Evolutionary conservation across 2,113 vertebrate species (phyloP).

Genomic region (Corydoras sp.): DNA sequence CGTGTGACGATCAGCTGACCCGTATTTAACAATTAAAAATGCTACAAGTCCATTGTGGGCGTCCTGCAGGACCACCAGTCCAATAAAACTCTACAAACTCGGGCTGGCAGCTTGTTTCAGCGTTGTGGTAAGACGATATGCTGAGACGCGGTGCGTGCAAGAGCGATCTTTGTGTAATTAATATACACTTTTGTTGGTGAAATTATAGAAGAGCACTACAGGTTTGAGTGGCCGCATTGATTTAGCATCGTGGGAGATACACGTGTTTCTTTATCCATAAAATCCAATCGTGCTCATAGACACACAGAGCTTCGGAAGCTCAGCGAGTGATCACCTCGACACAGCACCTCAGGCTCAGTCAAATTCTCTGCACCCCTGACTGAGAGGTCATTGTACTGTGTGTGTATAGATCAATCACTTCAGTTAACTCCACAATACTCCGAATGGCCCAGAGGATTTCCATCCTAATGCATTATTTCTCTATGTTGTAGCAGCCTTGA

Average conservation of each 20-base stretch:
- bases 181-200: conserved; percentile 21
- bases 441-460: conserved; percentile 11
- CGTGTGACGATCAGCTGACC: no score
- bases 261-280: conserved; percentile 34
- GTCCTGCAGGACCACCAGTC: no score
- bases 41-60: no score
- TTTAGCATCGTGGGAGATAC: conserved; percentile 22
- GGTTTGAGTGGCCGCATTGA: conserved; percentile 33
- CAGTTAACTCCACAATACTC: conserved; percentile 24
- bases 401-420: conserved; percentile 31
- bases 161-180: conserved; percentile 24
- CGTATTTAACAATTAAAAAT: no score
- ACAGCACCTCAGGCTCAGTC: conserved; percentile 12
- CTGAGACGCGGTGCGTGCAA: not conserved
- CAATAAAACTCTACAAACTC: no score
- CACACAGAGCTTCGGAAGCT: not conserved
- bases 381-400: conserved; percentile 20
- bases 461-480: conserved; percentile 24
- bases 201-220: conserved; percentile 4
- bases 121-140: not conserved
- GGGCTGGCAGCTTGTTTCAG: no score
- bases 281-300: conserved; percentile 18
- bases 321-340: conserved; percentile 9
- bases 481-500: conserved; percentile 13
- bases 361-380: conserved; percentile 17